Evolutionary conservation across 1,140 invertebrate species (phyloP), one percentile per base, ranked within the genome.

Genomic region (Penaeus japonicus): DNA sequence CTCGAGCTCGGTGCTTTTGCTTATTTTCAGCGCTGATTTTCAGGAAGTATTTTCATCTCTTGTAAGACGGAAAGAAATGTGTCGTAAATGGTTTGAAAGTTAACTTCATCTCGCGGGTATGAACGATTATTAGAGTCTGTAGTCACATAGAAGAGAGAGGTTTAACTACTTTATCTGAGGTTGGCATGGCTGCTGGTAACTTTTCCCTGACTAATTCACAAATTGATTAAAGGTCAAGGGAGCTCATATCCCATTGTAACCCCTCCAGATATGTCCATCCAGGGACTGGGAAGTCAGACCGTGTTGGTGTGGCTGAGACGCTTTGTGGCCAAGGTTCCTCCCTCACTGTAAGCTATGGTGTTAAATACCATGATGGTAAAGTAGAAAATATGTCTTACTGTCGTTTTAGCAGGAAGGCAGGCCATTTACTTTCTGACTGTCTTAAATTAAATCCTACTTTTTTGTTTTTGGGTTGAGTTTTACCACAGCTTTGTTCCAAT

Each of bases 151-250:
- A 78, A 39, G 75, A 78, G 22, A 4, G 75, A 78, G n/a, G 35
- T 20, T 35, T 78, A 32, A n/a, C 24, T 12, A 12, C 10, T 32
- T 12, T 78, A 35, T 22, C 75, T 32, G 75, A 78, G 10, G 75
- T 78, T 78, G 75, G 35, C 35, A n/a, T 35, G 24, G 75, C 75
- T 4, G 30, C 12, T 30, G 75, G 47, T 32, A 10, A 27, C 24
- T 7, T 78, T 78, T n/a, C 35, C 10, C 75, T 78, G n/a, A 78
- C 75, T 78, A 78, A 78, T 78, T 35, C 75, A 78, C 35, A 78
- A 30, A 12, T 78, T 35, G 7, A 30, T 78, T 17, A n/a, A 7
- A 78, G 27, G 22, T 32, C 35, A 17, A 30, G 75, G 22, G 75
- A 78, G 30, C 47, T 39, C 10, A 5, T 35, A n/a, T 22, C 10